Evolutionary conservation across 2,113 vertebrate genomes (phyloP), one percentile per base, ranked within the genome.

Genomic region (Etheostoma cragini): DNA sequence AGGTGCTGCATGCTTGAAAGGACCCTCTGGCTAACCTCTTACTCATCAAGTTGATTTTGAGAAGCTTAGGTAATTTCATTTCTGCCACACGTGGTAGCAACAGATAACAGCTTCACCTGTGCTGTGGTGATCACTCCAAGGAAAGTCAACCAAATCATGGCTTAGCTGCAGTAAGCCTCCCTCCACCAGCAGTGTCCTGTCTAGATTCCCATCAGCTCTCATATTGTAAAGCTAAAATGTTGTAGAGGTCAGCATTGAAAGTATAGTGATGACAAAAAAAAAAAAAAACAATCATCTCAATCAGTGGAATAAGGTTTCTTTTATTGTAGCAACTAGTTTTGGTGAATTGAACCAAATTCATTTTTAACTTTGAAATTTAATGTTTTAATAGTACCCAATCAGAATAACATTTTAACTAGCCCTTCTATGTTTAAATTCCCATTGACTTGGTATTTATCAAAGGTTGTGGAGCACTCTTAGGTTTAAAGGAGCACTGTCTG

Each of bases 401-500:
- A 61, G 46, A 21, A 30, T 22, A 68, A 3, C n/a, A 45, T 63
- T 26, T 68, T 60, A 68, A 72, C 60, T 47, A 53, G 24, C 38
- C 56, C 21, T 22, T 72, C 50, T 67, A 24, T 76, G 76, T 81
- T 76, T 74, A 61, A 76, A 73, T 68, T 88, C 66, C 62, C 30
- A 80, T 57, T 78, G 72, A 83, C 68, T 78, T 70, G 72, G 57
- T 73, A 47, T 67, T 45, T 87, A 88, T 89, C 79, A 89, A 86
- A 93, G 85, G 88, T 85, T 89, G 72, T 67, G 69, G 84, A 91
- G 88, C 84, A 88, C 87, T 87, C 78, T 88, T 82, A 65, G 87
- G 89, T 90, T 91, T 90, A 87, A 92, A 92, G 86, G 84, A 93
- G 83, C 88, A 81, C 72, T 81, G 82, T 91, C 86, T 85, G 88